Evolutionary conservation across 2,797 vertebrate species (phyloP).

Genomic region (Labroides dimidiatus): DNA sequence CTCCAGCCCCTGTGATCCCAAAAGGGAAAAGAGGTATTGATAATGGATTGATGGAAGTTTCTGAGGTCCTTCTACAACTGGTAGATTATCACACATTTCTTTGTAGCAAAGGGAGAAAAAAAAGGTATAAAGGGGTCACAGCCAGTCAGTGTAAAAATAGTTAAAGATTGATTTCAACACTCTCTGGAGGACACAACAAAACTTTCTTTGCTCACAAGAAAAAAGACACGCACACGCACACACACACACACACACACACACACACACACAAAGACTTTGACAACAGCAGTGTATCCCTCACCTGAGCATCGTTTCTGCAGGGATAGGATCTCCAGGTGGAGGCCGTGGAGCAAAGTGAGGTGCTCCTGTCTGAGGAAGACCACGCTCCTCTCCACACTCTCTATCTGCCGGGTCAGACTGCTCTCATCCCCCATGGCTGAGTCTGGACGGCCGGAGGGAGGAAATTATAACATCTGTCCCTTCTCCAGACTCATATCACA

Average conservation of each 20-base stretch:
- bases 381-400: conserved; percentile 93
- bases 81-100: too few species aligned
- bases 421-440: conserved; percentile 87
- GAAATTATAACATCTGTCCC: neutral
- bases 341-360: conserved; percentile 91
- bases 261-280: neutral
- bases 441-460: conserved; percentile 41
- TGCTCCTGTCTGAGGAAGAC: conserved; percentile 96
- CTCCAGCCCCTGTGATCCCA: too few species aligned
- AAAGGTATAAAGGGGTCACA: neutral
- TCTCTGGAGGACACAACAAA: neutral
- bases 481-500: neutral
- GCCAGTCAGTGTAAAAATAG: too few species aligned
- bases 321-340: conserved; percentile 95
- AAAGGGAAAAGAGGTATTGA: too few species aligned
- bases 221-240: neutral
- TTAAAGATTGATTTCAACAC: neutral
- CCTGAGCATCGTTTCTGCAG: conserved; percentile 97
- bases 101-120: too few species aligned
- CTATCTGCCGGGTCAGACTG: conserved; percentile 90
- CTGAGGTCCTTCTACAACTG: too few species aligned
- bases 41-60: too few species aligned
- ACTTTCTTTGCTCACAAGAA: neutral
- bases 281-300: conserved; percentile 64
- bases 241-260: conserved; percentile 6